These are phyloP conservation scores for Rhabdophis nuchalis DNA, from an alignment of 2,797 vertebrate genomes.

Conservation along the genomic window DNA sequence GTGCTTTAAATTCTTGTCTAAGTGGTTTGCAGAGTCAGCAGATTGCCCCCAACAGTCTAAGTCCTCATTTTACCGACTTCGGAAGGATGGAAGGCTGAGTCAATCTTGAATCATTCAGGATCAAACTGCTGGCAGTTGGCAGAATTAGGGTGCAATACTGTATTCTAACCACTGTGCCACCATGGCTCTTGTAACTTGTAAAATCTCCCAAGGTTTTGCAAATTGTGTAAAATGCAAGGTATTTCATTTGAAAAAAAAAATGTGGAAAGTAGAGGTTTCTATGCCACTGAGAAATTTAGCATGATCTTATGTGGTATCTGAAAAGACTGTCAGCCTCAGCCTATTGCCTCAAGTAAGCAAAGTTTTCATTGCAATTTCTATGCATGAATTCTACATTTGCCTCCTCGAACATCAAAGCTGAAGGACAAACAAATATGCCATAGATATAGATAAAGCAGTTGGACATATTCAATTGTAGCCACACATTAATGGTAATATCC, in stretches of 20 bases:
- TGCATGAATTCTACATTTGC: not conserved
- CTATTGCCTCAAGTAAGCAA: not conserved
- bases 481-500: not conserved
- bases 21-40: no score
- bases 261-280: not conserved
- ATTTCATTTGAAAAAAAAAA: not conserved
- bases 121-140: no score
- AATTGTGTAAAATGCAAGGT: not conserved
- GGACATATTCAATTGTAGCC: not conserved
- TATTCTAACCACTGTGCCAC: no score
- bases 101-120: no score
- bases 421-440: not conserved
- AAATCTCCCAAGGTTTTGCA: not conserved
- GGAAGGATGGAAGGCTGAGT: no score
- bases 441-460: not conserved
- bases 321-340: not conserved
- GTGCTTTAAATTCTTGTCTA: no score
- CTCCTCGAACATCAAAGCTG: not conserved
- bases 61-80: no score
- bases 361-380: not conserved
- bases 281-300: not conserved
- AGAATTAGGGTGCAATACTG: no score
- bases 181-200: no score
- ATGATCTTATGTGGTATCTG: not conserved
- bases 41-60: no score